These are phyloP conservation scores for Maconellicoccus hirsutus DNA, from an alignment of 1,140 invertebrate species.

Conservation along the genomic window DNA sequence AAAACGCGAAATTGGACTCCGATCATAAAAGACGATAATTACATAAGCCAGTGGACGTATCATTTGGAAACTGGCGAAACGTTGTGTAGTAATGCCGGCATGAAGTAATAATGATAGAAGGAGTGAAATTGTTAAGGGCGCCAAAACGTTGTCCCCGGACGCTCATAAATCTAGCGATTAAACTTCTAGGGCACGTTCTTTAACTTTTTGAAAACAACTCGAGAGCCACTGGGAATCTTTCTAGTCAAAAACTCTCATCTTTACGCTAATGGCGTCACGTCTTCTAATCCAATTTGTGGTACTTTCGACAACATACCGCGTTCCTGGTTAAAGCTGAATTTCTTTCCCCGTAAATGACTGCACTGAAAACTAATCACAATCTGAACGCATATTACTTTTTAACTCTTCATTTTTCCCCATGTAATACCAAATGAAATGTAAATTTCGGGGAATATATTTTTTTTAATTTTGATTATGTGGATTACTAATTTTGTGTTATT, in stretches of 20 bases:
- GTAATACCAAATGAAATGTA: background rate
- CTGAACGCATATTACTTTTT: background rate
- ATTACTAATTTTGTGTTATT: no score
- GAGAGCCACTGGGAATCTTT: slow-evolving; percentile 20
- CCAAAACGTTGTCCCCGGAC: slow-evolving; percentile 17
- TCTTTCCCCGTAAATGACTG: slow-evolving; percentile 10
- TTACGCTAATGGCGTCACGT: slow-evolving; percentile 21
- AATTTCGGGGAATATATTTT: no score
- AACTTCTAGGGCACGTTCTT: slow-evolving; percentile 22
- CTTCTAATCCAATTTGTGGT: slow-evolving; percentile 20
- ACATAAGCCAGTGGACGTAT: background rate
- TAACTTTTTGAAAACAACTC: slow-evolving; percentile 22
- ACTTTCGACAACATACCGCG: slow-evolving; percentile 16
- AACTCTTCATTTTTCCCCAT: background rate
- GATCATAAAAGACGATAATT: background rate
- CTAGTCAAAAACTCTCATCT: slow-evolving; percentile 22
- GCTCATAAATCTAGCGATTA: slow-evolving; percentile 18
- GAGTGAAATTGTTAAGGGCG: slow-evolving; percentile 20
- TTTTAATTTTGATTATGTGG: no score
- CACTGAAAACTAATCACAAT: slow-evolving; percentile 15
- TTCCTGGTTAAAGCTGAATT: background rate
- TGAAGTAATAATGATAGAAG: slow-evolving; percentile 18
- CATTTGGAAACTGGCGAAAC: background rate
- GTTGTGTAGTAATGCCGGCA: background rate
- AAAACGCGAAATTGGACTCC: background rate